phyloP scores from a whole-genome alignment of 2,113 vertebrate genomes.

The Salvelinus namaycush region DNA sequence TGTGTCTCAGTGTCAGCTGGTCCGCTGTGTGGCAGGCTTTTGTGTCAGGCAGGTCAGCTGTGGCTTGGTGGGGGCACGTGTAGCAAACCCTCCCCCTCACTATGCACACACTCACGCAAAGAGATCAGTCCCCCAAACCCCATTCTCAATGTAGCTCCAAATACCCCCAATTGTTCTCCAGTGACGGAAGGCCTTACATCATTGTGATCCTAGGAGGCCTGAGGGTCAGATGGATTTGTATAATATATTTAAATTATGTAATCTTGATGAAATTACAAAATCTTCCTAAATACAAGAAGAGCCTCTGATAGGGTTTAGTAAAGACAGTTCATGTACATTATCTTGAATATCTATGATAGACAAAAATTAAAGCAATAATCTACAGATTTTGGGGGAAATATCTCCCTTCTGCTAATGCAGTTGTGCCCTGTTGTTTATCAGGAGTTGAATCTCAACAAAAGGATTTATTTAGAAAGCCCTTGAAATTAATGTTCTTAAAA shows the following conservation, averaged over 20 bases:
- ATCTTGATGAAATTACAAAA: no score
- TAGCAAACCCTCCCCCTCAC: slow-evolving; percentile 12
- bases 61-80: slow-evolving; percentile 24
- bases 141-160: not conserved
- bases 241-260: not conserved
- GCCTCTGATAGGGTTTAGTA: no score
- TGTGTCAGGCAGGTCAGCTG: slow-evolving; percentile 65
- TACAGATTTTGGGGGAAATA: not conserved
- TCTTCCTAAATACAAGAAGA: no score
- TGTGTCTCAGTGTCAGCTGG: slow-evolving; percentile 45
- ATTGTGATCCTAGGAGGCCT: not conserved
- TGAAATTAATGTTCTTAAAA: not conserved
- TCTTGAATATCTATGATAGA: not conserved
- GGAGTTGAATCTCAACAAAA: not conserved
- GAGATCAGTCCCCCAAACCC: not conserved
- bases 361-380: not conserved
- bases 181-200: not conserved
- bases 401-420: not conserved
- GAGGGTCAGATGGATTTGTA: not conserved
- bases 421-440: not conserved
- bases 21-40: slow-evolving; percentile 40
- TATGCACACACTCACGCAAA: not conserved
- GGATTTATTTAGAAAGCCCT: not conserved
- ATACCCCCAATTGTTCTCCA: not conserved
- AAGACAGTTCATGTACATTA: no score